Conservation (phyloP, 2,113 vertebrate genomes). For the Barnardius zonarius region DNA sequence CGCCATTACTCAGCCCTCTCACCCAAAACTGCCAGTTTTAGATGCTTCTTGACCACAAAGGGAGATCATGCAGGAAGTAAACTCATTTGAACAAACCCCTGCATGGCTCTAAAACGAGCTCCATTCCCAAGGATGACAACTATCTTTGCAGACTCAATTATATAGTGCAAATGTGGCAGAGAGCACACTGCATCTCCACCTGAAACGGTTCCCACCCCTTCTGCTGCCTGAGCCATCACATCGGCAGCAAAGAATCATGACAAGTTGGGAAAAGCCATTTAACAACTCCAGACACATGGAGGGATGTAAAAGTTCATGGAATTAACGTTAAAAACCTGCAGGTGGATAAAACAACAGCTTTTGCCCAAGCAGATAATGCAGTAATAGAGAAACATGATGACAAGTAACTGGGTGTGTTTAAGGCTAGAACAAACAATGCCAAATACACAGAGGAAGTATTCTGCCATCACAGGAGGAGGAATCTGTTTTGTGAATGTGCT, state of each 20-base stretch:
- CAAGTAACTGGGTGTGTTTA: background rate
- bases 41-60: background rate
- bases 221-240: background rate
- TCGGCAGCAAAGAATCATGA: background rate
- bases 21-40: background rate
- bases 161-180: background rate
- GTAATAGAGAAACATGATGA: background rate
- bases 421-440: background rate
- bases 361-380: background rate
- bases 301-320: background rate
- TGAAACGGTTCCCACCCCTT: background rate
- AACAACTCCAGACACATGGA: background rate
- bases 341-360: background rate
- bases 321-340: background rate
- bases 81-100: background rate
- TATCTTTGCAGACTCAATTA: background rate
- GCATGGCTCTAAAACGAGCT: background rate
- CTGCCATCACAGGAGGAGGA: background rate
- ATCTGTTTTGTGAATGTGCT: background rate
- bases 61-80: background rate
- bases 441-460: background rate
- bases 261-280: background rate
- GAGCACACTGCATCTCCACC: rapidly evolving
- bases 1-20: background rate
- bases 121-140: background rate